Percentiles rank a stretch among this genome's conserved stretches.
These are phyloP conservation scores for Cyclargus thomasi DNA, from an alignment of 1,140 invertebrate species.

Conservation along the genomic window DNA sequence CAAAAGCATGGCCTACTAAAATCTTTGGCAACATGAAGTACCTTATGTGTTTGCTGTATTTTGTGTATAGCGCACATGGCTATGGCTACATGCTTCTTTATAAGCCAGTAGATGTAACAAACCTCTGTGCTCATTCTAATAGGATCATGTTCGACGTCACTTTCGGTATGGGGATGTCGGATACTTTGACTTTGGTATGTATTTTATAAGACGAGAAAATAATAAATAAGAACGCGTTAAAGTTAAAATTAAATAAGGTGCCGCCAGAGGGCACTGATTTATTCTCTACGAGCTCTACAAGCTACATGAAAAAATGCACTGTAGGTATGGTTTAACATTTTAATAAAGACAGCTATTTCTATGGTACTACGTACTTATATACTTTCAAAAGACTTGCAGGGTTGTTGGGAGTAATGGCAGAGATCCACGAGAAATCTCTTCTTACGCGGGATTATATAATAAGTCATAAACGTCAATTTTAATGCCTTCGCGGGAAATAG, in stretches of 20 bases:
- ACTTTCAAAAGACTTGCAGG: no score
- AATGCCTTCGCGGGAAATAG: neutral
- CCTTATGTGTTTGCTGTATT: neutral
- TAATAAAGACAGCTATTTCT: no score
- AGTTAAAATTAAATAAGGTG: no score
- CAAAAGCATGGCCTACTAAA: neutral
- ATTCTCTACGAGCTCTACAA: no score
- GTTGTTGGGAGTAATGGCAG: no score
- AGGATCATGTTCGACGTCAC: slow-evolving; percentile 53
- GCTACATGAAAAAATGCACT: no score
- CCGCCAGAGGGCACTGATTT: no score
- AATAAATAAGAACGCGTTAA: no score
- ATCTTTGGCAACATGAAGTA: neutral
- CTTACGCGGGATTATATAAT: neutral
- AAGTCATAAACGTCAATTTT: neutral
- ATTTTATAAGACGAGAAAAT: no score
- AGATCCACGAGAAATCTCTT: no score
- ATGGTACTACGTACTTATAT: no score
- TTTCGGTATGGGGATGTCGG: slow-evolving; percentile 64
- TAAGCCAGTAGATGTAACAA: slow-evolving; percentile 47
- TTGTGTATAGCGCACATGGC: neutral
- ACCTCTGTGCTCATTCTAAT: slow-evolving; percentile 43
- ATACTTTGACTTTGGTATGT: slow-evolving; percentile 56
- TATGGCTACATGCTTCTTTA: slow-evolving; percentile 46
- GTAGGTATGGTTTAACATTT: no score